phyloP scores from a whole-genome alignment of 2,113 vertebrate genomes.

The Phoenicopterus ruber region DNA sequence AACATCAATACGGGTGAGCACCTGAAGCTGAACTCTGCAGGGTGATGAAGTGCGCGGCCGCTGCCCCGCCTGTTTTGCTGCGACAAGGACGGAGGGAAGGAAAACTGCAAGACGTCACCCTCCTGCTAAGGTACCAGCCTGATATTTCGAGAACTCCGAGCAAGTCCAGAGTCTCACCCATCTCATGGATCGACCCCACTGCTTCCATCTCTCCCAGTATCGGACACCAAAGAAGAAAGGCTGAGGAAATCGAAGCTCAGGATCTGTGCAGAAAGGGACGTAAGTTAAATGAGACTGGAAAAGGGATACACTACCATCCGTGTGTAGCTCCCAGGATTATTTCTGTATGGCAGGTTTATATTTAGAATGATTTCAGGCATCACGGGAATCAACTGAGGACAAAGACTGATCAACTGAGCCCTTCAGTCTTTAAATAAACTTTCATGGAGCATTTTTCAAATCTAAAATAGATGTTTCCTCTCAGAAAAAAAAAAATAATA shows the following conservation, averaged over 20 bases:
- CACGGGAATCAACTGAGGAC: neutral
- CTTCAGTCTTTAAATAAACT: neutral
- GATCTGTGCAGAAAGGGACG: neutral
- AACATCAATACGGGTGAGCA: neutral
- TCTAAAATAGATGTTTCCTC: neutral
- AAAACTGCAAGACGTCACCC: neutral
- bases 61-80: neutral
- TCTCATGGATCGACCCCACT: neutral
- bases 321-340: neutral
- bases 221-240: neutral
- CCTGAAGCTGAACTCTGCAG: neutral
- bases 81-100: fast-evolving
- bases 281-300: neutral
- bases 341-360: neutral
- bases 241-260: neutral
- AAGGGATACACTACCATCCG: neutral
- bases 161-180: neutral
- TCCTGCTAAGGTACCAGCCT: neutral
- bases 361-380: neutral
- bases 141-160: neutral
- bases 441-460: neutral
- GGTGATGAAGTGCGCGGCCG: too few species aligned
- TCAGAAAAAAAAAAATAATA: neutral
- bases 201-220: neutral
- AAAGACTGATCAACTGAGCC: neutral